These are phyloP conservation scores for Latrodectus geometricus DNA, from an alignment of 1,140 invertebrate genomes.

Conservation along the genomic window DNA sequence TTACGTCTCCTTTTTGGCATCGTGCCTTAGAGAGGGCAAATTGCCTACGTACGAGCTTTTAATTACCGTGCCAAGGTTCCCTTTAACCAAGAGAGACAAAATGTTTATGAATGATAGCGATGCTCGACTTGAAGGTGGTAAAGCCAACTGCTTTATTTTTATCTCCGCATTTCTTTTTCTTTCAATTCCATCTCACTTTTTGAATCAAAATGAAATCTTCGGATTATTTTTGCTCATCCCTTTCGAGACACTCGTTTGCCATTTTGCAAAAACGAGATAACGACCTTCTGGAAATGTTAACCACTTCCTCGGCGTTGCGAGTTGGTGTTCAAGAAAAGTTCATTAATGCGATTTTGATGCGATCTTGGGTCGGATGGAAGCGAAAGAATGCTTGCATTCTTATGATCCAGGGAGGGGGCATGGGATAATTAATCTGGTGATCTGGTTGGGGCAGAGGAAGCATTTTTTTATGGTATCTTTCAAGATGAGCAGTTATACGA, in stretches of 20 bases:
- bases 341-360: conserved; percentile 51
- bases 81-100: conserved; percentile 39
- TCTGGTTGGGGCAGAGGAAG: too few relatives aligned
- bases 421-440: too few relatives aligned
- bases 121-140: conserved; percentile 19
- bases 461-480: too few relatives aligned
- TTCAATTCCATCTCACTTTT: neutral
- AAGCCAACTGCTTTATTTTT: conserved; percentile 50
- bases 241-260: neutral
- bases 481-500: too few relatives aligned
- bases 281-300: conserved; percentile 37
- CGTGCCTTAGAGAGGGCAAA: conserved; percentile 20
- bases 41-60: conserved; percentile 60
- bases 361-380: neutral
- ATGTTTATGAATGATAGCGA: conserved; percentile 57
- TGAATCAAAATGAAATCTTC: conserved; percentile 19
- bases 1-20: conserved; percentile 34
- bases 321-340: neutral
- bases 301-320: neutral
- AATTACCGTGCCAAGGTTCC: conserved; percentile 55
- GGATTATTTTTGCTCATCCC: conserved; percentile 5
- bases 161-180: conserved; percentile 6
- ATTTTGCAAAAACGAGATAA: conserved; percentile 21
- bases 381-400: neutral
- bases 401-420: neutral